Base-by-base conservation (phyloP, 37 sponge, comb jelly and placozoan genomes). In the Ephydatia muelleri region DNA sequence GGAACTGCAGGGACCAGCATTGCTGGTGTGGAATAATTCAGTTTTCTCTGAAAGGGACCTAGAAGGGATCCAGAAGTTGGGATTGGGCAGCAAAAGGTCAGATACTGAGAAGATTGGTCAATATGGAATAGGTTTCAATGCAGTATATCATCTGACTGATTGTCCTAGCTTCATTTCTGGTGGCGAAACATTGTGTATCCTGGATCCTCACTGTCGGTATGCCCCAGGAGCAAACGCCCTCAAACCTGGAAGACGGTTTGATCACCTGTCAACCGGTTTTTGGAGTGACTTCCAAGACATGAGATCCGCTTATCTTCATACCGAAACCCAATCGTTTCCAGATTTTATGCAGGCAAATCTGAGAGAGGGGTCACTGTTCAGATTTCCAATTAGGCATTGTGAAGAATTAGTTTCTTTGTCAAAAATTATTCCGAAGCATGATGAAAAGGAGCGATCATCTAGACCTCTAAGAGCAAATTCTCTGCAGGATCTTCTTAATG, bases 91-190 rank as follows among this genome's bases (percentile, higher is more conserved):
- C 76, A 92, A 92, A 74, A 49, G 81, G 16, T 73, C 68, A 26
- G 88, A 83, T 32, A n/a, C 81, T 9, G 67, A 81, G 14, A 72
- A 65, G 57, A 88, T 87, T 80, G 92, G 92, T 33, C 84, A 77
- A 34, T 92, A 68, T 92, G 92, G 92, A 29, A 83, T 92, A 70
- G 92, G 92, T 22, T 92, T 92, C 77, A 92, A 92, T 87, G 88
- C 70, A 23, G 92, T 88, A 1, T 91, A 91, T n/a, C n/a, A n/a
- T n/a, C n/a, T n/a, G n/a, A n/a, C n/a, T n/a, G n/a, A n/a, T n/a
- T n/a, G n/a, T n/a, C 83, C 91, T 32, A 80, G 73, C 38, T 91
- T 91, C 36, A 22, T 91, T 21, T 74, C 83, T 43, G 75, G 83
- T 32, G 83, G 83, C 48, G 43, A 83, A 1, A 83, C 73, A 31